Evolutionary conservation across 2,797 vertebrate genomes (phyloP), one percentile per base, ranked within the genome.

Genomic region (Psittacula derbiana): DNA sequence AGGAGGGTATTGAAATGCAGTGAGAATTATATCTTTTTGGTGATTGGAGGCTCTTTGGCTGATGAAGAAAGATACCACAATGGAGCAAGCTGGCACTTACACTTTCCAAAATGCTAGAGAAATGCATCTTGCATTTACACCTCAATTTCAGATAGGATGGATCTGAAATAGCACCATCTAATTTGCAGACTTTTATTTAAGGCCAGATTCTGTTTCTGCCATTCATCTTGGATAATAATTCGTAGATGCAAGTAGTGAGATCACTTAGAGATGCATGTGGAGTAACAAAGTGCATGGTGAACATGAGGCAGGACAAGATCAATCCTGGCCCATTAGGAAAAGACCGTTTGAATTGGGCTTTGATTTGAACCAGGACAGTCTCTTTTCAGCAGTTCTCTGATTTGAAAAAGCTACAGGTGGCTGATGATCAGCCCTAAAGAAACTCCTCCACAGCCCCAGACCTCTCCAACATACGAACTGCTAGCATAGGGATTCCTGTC

Each of bases 381-480:
- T 73, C 24, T 66, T 86, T 72, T 55, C 62, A 72, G 23, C 47
- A 46, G 31, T 31, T 84, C 40, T 84, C 1, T 64, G 23, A 24
- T 55, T 62, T 57, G n/a, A 79, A 90, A 81, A 85, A 81, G n/a
- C 9, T 28, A 0, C 13, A 66, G 18, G 8, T 30, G 16, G 20
- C 67, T 60, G 57, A 27, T 40, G 38, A 57, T 47, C 30, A 49
- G 5, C 5, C 31, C 21, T 81, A 33, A 84, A 80, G 24, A 75
- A 90, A 43, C 1, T 5, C 2, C 1, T 4, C 1, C 4, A 6
- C 16, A 17, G 5, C 16, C 16, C 30, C 24, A 16, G 21, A 52
- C 33, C 31, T 43, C 8, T 61, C 12, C 3, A 84, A 43, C 83
- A 40, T 40, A 58, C 55, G n/a, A 86, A 55, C 18, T 36, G 6